Conservation (phyloP, 2,888 invertebrate species). For the Mellilla xanthometata region DNA sequence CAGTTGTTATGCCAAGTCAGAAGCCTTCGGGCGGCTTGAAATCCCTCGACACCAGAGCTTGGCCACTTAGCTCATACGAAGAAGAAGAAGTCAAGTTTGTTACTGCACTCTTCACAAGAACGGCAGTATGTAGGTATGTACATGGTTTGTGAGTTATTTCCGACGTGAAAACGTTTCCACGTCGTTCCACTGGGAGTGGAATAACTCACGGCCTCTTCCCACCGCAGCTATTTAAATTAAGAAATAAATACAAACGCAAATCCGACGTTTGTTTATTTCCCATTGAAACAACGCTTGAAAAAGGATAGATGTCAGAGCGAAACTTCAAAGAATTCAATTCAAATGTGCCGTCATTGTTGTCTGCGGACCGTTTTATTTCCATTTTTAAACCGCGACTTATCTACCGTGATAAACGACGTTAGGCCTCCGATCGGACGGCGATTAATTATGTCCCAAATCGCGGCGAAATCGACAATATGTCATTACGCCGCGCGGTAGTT, state of each 20-base stretch:
- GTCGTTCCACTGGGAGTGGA: background rate
- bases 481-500: constrained; percentile 42
- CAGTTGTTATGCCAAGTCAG: too few species aligned
- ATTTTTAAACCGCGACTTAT: constrained; percentile 58
- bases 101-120: too few species aligned
- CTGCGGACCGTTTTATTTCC: constrained; percentile 61
- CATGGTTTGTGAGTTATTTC: too few species aligned
- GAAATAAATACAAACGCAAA: constrained; percentile 33
- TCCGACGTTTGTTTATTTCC: constrained; percentile 30
- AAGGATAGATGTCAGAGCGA: constrained; percentile 49
- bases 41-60: too few species aligned
- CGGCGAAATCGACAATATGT: constrained; percentile 56
- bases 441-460: constrained; percentile 67
- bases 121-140: too few species aligned
- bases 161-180: too few species aligned
- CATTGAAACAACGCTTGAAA: constrained; percentile 48
- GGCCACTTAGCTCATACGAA: too few species aligned
- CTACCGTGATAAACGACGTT: constrained; percentile 56
- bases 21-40: too few species aligned
- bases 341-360: constrained; percentile 75
- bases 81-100: too few species aligned
- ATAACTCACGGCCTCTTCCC: constrained; percentile 21
- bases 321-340: constrained; percentile 70
- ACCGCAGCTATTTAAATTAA: constrained; percentile 30
- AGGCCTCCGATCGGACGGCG: constrained; percentile 50